Conservation (phyloP, 2,888 invertebrate genomes). For the Crocallis elinguaria region DNA sequence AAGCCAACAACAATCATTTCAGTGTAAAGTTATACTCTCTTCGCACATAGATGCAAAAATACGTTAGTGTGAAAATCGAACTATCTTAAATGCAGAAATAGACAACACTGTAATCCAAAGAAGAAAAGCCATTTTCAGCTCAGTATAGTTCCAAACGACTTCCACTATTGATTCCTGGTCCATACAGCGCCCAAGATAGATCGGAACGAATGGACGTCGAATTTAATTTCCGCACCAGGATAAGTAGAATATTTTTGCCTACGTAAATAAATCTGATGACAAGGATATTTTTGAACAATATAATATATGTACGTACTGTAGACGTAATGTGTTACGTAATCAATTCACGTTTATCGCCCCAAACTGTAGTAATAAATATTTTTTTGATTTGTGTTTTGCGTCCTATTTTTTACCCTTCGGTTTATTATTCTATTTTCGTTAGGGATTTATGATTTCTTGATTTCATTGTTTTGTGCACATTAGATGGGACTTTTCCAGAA, state of each 20-base stretch:
- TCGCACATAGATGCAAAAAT: too few relatives aligned
- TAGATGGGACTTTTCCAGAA: too few relatives aligned
- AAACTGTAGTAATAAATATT: too few relatives aligned
- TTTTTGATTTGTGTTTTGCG: too few relatives aligned
- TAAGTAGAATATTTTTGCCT: slow-evolving; percentile 12
- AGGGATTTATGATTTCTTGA: too few relatives aligned
- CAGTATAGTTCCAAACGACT: neutral
- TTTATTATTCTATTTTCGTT: too few relatives aligned
- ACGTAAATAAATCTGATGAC: neutral
- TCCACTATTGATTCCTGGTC: neutral
- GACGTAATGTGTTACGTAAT: neutral
- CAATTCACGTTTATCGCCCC: neutral
- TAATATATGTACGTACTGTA: slow-evolving; percentile 5
- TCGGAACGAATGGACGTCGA: slow-evolving; percentile 6
- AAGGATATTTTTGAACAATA: neutral
- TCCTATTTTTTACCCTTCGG: too few relatives aligned
- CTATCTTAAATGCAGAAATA: neutral
- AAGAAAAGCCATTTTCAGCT: neutral
- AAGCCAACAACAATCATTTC: too few relatives aligned
- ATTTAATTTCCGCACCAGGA: slow-evolving; percentile 21
- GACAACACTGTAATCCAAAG: neutral
- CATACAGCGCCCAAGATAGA: neutral
- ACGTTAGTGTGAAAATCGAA: too few relatives aligned
- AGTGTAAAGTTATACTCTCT: too few relatives aligned
- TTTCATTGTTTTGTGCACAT: too few relatives aligned